These are phyloP conservation scores for Mechanitis messenoides DNA, from an alignment of 2,888 invertebrate genomes.

Conservation along the genomic window DNA sequence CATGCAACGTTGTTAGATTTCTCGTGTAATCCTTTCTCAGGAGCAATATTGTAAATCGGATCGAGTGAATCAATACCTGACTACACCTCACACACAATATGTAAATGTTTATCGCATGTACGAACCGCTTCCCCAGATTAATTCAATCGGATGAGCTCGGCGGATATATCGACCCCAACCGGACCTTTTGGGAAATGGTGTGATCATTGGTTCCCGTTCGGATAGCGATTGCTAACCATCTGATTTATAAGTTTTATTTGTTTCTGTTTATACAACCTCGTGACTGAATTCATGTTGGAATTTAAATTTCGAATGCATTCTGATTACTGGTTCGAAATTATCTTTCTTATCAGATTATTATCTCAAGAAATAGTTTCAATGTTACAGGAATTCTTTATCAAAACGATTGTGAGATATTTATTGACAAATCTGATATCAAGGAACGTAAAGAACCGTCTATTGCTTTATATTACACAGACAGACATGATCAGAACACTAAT, in stretches of 20 bases:
- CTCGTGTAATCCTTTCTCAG: conserved; percentile 28
- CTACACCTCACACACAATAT: conserved; percentile 31
- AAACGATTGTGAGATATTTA: too few species aligned
- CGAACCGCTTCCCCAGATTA: conserved; percentile 53
- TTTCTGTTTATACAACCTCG: conserved; percentile 11
- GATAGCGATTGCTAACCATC: conserved; percentile 29
- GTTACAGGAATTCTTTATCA: too few species aligned
- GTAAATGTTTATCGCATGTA: conserved; percentile 44
- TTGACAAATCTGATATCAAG: background rate
- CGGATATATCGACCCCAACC: conserved; percentile 51
- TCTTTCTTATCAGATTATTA: too few species aligned
- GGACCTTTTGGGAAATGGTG: conserved; percentile 52
- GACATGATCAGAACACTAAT: conserved; percentile 1
- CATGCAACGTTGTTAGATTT: conserved; percentile 20
- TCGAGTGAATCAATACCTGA: conserved; percentile 31
- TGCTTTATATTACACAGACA: background rate
- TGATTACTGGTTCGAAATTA: too few species aligned
- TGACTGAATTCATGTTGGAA: background rate
- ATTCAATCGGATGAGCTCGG: conserved; percentile 63
- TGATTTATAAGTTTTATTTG: conserved; percentile 26
- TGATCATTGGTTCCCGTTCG: conserved; percentile 45
- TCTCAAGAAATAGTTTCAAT: background rate
- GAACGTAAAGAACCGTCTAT: conserved; percentile 4
- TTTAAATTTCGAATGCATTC: background rate
- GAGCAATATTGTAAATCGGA: conserved; percentile 30